Conservation (phyloP, 2,113 vertebrate species). For the Brachypodius melanocephalos region DNA sequence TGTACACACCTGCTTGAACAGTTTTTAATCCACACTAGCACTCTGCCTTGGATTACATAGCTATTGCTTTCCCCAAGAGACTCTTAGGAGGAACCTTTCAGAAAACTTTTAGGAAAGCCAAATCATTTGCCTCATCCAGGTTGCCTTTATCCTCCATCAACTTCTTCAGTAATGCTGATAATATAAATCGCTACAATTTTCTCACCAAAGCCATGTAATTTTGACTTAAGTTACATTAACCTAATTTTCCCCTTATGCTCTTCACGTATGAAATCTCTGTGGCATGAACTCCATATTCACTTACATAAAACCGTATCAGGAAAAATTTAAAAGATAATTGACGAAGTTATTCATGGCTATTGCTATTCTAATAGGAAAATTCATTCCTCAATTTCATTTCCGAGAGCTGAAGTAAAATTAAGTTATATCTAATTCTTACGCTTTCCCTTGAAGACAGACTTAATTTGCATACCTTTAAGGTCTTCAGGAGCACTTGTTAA, state of each 20-base stretch:
- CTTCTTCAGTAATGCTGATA: neutral
- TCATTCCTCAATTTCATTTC: slow-evolving; percentile 21
- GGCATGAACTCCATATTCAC: neutral
- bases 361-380: slow-evolving; percentile 25
- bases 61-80: neutral
- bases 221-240: slow-evolving; percentile 6
- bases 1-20: neutral
- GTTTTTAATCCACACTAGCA: neutral
- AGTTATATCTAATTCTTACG: neutral
- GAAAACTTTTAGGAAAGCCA: slow-evolving; percentile 7
- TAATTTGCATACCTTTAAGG: slow-evolving; percentile 45
- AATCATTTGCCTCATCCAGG: neutral
- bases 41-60: neutral
- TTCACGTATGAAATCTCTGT: neutral
- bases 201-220: slow-evolving; percentile 5
- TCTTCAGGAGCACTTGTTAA: slow-evolving; percentile 6
- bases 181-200: neutral
- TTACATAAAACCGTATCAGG: slow-evolving; percentile 3
- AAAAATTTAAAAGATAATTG: slow-evolving; percentile 26
- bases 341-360: slow-evolving; percentile 4
- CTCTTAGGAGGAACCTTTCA: neutral
- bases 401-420: slow-evolving; percentile 11
- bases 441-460: slow-evolving; percentile 10
- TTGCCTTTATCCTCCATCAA: slow-evolving; percentile 21
- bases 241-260: slow-evolving; percentile 6